Base-by-base conservation (phyloP, 1,140 invertebrate species). In the Drosophila arizonae region DNA sequence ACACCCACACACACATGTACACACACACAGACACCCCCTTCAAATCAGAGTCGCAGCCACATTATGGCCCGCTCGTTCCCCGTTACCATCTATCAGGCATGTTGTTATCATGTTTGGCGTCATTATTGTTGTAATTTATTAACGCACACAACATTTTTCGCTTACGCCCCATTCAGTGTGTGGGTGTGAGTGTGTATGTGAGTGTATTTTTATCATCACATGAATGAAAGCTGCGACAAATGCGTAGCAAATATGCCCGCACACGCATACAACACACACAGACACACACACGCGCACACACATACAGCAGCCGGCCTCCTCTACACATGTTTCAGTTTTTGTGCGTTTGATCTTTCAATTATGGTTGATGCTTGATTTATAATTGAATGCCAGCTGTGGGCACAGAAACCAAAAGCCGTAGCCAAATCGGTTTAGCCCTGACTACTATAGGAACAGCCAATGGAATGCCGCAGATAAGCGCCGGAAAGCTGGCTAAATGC, bases 121-220 rank as follows among this genome's bases (percentile, higher is more conserved):
- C 82, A 86, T 86, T 86, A 86, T 86, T 86, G 82, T 86, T 86
- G 82, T 86, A 86, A 88, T 86, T 86, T 86, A 86, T 86, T 86
- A 84, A 73, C 84, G 81, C 82, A 88, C 76, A 75, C 57, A 81
- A 78, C 82, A 82, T 86, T 86, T 85, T 85, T 81, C 79, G 81
- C 79, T 39, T 71, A 56, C 54, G 43, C 52, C 52, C 43, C 15
- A 46, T 45, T 36, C 46, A 10, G 43, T 0, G 58, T 28, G 21
- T 24, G 21, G 39, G 33, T 55, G 17, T 36, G 26, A 54, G 6
- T 50, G 46, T 17, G 48, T 41, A 46, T 28, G 28, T 17, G 63
- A 71, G 15, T 60, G 54, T 64, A 63, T 55, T 84, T 76, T 82
- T 82, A 82, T 82, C 80, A 72, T 17, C 50, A 26, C 41, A 56